Evolutionary conservation across 1,140 invertebrate species (phyloP).

Genomic region (Drosophila miranda): DNA sequence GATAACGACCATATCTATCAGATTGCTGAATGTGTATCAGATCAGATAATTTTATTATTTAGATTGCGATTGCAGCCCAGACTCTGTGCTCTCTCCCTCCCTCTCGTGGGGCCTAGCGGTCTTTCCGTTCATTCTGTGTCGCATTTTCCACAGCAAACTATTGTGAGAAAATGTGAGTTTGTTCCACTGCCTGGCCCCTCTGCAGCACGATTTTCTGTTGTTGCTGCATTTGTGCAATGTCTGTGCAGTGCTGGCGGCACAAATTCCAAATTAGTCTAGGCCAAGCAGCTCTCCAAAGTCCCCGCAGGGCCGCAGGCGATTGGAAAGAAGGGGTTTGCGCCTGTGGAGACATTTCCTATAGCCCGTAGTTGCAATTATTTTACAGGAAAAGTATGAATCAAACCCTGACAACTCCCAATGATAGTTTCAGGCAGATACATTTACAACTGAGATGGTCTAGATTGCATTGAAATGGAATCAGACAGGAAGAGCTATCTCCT

Average conservation of each 20-base stretch:
- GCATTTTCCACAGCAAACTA: conserved; percentile 72
- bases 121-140: conserved; percentile 46
- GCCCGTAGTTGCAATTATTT: too few species aligned
- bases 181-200: conserved; percentile 5
- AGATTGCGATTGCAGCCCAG: conserved; percentile 39
- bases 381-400: background rate
- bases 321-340: too few species aligned
- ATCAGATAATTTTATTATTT: conserved; percentile 71
- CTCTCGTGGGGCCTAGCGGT: conserved; percentile 19
- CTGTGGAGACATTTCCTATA: too few species aligned
- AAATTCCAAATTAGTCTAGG: conserved; percentile 73
- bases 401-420: too few species aligned
- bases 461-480: too few species aligned
- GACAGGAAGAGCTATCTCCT: too few species aligned
- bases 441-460: too few species aligned
- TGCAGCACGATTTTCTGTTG: conserved; percentile 32
- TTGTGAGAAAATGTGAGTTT: conserved; percentile 54
- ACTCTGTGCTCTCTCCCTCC: background rate
- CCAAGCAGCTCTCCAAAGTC: conserved; percentile 29
- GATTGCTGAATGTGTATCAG: too few species aligned
- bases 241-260: conserved; percentile 53
- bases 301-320: too few species aligned
- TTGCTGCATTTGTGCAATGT: conserved; percentile 32
- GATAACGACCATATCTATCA: too few species aligned
- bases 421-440: too few species aligned